Evolutionary conservation across 2,888 invertebrate genomes (phyloP).

Genomic region (Amphipoea oculea): DNA sequence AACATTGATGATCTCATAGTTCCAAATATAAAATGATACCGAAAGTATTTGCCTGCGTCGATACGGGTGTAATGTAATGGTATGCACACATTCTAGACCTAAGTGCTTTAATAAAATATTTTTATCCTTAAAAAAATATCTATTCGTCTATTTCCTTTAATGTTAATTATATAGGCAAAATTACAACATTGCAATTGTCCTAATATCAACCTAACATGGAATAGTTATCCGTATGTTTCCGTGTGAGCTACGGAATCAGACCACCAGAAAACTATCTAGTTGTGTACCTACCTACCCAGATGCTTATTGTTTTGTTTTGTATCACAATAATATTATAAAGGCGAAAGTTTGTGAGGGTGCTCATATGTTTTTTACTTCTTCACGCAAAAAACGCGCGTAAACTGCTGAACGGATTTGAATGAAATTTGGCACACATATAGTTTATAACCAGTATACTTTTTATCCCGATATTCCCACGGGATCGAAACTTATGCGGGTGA

Average conservation of each 20-base stretch:
- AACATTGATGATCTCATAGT: slow-evolving; percentile 42
- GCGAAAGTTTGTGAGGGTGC: too few species aligned
- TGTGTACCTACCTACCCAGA: not conserved
- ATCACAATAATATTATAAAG: too few species aligned
- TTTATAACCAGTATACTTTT: too few species aligned
- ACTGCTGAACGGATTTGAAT: too few species aligned
- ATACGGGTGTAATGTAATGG: slow-evolving; percentile 12
- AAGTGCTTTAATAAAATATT: not conserved
- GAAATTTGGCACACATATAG: too few species aligned
- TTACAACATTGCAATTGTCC: not conserved
- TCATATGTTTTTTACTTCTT: too few species aligned
- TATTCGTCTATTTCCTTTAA: not conserved
- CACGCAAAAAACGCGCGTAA: too few species aligned
- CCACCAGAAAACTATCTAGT: not conserved
- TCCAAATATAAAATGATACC: slow-evolving; percentile 53
- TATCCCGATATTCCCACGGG: too few species aligned
- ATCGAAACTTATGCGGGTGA: too few species aligned
- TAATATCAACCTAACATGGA: not conserved
- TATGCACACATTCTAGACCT: not conserved
- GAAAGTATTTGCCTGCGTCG: slow-evolving; percentile 35
- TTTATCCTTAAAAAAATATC: too few species aligned
- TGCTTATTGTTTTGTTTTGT: not conserved
- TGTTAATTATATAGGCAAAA: not conserved
- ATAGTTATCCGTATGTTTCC: not conserved
- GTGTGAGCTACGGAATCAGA: not conserved